phyloP scores from a whole-genome alignment of 2,797 vertebrate species.

The Argya squamiceps region DNA sequence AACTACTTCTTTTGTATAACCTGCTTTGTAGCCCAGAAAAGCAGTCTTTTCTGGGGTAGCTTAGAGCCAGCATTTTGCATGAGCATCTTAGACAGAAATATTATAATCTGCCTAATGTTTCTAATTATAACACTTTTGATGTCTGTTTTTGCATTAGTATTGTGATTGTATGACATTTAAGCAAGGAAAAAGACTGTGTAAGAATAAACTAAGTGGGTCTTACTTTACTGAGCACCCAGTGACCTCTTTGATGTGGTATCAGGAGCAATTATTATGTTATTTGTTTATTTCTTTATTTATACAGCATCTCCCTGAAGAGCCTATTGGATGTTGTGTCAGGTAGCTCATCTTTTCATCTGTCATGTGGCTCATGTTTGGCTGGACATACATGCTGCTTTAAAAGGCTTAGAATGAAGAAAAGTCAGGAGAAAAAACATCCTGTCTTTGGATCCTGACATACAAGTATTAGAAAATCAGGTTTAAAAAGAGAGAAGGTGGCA shows the following conservation, averaged over 20 bases:
- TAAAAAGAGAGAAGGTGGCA: not conserved
- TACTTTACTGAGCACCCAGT: not conserved
- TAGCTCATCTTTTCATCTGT: not conserved
- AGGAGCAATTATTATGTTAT: not conserved
- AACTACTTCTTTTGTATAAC: not conserved
- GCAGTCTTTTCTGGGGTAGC: not conserved
- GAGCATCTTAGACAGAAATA: not conserved
- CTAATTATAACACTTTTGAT: not conserved
- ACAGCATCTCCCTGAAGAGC: not conserved
- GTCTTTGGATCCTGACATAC: not conserved
- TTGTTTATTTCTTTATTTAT: not conserved
- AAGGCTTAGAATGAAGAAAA: not conserved
- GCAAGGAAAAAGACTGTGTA: not conserved
- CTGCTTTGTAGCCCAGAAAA: not conserved
- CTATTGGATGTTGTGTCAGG: not conserved
- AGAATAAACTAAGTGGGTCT: not conserved
- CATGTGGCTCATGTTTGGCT: not conserved
- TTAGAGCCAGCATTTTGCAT: not conserved
- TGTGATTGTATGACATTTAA: not conserved
- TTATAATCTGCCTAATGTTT: not conserved
- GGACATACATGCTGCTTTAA: rapidly evolving
- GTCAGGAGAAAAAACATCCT: not conserved
- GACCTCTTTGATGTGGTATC: not conserved
- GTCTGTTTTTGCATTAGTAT: not conserved
- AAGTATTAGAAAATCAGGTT: not conserved